Evolutionary conservation across 2,888 invertebrate species (phyloP), one percentile per base, ranked within the genome.

Genomic region (Sesia bembeciformis): DNA sequence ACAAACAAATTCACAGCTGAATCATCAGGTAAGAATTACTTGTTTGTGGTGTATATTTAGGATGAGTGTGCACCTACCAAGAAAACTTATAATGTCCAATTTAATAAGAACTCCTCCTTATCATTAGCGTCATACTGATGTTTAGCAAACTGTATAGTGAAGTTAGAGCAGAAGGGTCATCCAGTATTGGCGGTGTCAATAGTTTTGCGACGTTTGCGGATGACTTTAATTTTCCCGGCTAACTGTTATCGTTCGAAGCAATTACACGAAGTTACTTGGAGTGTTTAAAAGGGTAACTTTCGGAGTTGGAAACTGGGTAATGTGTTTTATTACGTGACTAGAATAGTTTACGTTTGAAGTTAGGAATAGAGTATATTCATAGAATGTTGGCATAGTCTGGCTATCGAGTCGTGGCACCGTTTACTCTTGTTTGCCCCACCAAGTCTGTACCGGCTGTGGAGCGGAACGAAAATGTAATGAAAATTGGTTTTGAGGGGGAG

Each of bases 21-120:
- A 46, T 8, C 46, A 46, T 1, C 23, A 23, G 7, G 8, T 78
- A 73, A 63, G 67, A 67, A 73, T 74, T 79, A 78, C 74, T 78
- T 75, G 75, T 77, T 70, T 69, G 63, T 65, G 50, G 70, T 70
- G 76, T 78, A 73, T 81, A 76, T 71, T 78, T 78, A 80, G 81
- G 81, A 74, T 70, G 60, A 60, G 65, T 62, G 63, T 60, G 65
- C 58, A 62, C 59, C 72, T 68, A 56, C 40, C 53, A 46, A 51
- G 56, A 58, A 60, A 60, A 60, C 54, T 61, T 42, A 53, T 51
- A 41, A 8, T 7, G 8, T 51, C 39, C 56, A 52, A 52, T 40
- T 6, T 7, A 5, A 42, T 8, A 5, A 53, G 54, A 57, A 53
- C 52, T 40, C 49, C 40, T 51, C 39, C 43, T n/a, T 59, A 7